Evolutionary conservation across 2,888 invertebrate species (phyloP).

Genomic region (Mythimna lalbum): DNA sequence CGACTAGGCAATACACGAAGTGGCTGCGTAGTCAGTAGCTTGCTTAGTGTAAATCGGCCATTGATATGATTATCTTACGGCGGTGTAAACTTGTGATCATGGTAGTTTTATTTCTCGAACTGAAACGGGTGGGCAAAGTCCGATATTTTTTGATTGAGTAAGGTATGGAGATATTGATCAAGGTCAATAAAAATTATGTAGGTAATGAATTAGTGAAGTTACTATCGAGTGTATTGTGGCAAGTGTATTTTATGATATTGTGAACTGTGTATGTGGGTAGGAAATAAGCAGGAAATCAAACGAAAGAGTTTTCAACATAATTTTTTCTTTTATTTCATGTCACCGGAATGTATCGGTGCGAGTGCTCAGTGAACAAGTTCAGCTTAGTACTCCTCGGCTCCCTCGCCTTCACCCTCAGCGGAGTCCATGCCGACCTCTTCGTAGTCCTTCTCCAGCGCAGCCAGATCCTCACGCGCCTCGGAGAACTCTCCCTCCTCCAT

Average conservation of each 20-base stretch:
- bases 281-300: conserved; percentile 65
- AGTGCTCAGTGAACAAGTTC: conserved; percentile 76
- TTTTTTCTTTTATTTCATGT: conserved; percentile 80
- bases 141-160: too few relatives aligned
- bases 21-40: too few relatives aligned
- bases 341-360: conserved; percentile 86
- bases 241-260: too few relatives aligned
- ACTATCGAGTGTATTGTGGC: too few relatives aligned
- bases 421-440: conserved; percentile 97
- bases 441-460: conserved; percentile 96
- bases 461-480: conserved; percentile 92
- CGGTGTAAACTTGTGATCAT: too few relatives aligned
- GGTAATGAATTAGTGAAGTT: background rate
- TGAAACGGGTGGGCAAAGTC: too few relatives aligned
- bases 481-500: conserved; percentile 97
- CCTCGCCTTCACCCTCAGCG: conserved; percentile 95
- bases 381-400: conserved; percentile 94
- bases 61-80: too few relatives aligned
- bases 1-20: too few relatives aligned
- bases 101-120: too few relatives aligned
- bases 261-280: too few relatives aligned
- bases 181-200: background rate
- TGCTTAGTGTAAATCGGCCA: too few relatives aligned
- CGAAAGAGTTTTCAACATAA: conserved; percentile 74
- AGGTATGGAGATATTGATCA: too few relatives aligned